phyloP scores from a whole-genome alignment of 2,113 vertebrate species.

The Apodemus sylvaticus region DNA sequence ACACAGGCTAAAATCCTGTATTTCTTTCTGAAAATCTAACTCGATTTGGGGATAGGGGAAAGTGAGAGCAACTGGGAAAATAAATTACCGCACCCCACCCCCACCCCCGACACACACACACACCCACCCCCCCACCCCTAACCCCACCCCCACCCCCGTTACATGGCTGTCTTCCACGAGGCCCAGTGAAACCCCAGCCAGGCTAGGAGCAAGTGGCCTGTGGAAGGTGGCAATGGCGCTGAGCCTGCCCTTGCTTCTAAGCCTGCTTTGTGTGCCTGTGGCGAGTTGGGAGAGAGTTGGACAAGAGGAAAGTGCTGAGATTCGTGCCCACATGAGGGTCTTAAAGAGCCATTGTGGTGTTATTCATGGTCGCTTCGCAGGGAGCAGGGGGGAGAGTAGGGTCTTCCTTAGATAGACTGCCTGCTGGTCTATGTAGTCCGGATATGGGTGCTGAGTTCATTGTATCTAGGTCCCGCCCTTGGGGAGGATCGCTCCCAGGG shows the following conservation, averaged over 20 bases:
- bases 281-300: background rate
- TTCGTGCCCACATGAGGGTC: background rate
- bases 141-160: no score
- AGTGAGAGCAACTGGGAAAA: background rate
- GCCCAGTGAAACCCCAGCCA: background rate
- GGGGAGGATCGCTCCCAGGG: background rate
- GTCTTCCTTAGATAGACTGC: background rate
- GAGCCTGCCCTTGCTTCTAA: background rate
- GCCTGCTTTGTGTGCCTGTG: no score
- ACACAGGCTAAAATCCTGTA: background rate
- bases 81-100: no score
- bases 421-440: background rate
- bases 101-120: no score
- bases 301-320: background rate
- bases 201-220: background rate
- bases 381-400: background rate
- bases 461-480: background rate
- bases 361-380: background rate
- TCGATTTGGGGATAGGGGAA: accelerated
- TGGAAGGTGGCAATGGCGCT: background rate
- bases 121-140: no score
- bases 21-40: background rate
- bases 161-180: accelerated
- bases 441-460: background rate
- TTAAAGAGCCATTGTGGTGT: background rate